Evolutionary conservation across 2,113 vertebrate species (phyloP).

Genomic region (Phrynosoma blainvillii): DNA sequence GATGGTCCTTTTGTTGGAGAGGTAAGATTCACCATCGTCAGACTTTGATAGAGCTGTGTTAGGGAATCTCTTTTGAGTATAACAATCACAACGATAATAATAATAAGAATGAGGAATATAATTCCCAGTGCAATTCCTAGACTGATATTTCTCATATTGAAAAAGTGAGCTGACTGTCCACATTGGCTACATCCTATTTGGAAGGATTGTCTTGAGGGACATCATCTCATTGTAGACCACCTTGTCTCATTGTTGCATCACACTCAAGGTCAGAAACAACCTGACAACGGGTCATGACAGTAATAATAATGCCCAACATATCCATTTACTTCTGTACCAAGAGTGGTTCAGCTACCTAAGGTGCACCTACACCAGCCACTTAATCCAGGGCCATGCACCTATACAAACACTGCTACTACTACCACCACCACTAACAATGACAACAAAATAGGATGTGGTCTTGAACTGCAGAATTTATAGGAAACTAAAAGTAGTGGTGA

Average conservation of each 20-base stretch:
- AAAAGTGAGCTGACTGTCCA: not conserved
- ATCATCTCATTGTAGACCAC: not conserved
- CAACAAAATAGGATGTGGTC: not conserved
- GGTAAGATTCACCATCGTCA: no score
- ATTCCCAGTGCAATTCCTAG: not conserved
- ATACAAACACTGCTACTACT: not conserved
- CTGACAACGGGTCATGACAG: not conserved
- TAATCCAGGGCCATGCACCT: not conserved
- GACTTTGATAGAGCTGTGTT: not conserved
- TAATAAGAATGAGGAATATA: not conserved
- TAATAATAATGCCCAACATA: not conserved
- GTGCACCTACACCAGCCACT: not conserved
- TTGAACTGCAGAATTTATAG: not conserved
- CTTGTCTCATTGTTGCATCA: constrained; percentile 10
- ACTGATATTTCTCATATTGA: not conserved
- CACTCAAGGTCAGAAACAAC: not conserved
- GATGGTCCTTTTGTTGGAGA: not conserved
- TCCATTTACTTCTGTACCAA: not conserved
- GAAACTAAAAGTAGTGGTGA: no score
- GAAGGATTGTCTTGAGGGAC: not conserved
- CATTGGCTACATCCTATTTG: not conserved
- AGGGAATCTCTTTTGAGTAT: not conserved
- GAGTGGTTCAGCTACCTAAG: not conserved
- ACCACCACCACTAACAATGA: no score
- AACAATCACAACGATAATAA: not conserved